These are phyloP conservation scores for Coremacera marginata DNA, from an alignment of 2,888 invertebrate genomes.

Conservation along the genomic window DNA sequence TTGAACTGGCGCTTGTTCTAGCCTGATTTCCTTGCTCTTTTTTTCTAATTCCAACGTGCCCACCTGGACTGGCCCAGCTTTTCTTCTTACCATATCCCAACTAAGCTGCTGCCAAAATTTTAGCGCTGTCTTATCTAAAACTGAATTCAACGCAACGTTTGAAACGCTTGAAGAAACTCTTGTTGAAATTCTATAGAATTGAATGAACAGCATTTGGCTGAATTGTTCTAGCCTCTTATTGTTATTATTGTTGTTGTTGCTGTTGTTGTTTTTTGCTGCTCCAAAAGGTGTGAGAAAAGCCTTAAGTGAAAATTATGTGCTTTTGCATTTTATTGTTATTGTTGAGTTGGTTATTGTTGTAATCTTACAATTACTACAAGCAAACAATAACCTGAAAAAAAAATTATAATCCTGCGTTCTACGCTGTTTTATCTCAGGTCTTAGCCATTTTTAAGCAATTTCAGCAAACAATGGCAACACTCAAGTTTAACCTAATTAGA, in stretches of 20 bases:
- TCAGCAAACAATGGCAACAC: constrained; percentile 17
- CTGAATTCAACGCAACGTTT: background rate
- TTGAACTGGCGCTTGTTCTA: too few species aligned
- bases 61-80: background rate
- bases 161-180: background rate
- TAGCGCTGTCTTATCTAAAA: background rate
- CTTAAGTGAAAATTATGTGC: constrained; percentile 33
- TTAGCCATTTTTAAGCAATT: background rate
- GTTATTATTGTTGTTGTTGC: background rate
- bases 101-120: background rate
- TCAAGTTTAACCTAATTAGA: constrained; percentile 12
- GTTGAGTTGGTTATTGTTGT: background rate
- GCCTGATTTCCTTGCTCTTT: too few species aligned
- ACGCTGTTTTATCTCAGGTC: background rate
- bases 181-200: background rate
- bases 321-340: constrained; percentile 27
- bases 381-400: background rate
- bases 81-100: background rate
- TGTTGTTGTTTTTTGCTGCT: background rate
- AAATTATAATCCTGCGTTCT: background rate
- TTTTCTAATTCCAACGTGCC: background rate
- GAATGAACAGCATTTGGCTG: background rate
- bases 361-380: constrained; percentile 12
- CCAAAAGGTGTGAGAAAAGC: background rate
- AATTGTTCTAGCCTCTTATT: background rate